phyloP scores from a whole-genome alignment of 2,797 vertebrate genomes.

The Hoplostethus mediterraneus region DNA sequence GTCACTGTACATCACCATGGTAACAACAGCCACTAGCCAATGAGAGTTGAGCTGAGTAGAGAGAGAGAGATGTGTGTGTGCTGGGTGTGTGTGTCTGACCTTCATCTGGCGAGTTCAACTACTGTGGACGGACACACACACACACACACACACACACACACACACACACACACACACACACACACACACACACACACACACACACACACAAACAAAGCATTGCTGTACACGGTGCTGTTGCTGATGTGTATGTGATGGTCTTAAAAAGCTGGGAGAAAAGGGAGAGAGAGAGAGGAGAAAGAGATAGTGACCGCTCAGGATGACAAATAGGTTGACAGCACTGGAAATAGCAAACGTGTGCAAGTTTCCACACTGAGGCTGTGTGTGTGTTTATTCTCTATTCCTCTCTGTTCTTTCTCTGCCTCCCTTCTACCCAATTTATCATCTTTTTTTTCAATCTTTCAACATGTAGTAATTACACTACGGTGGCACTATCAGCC shows the following conservation, averaged over 20 bases:
- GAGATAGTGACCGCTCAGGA: constrained; percentile 81
- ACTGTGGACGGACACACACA: background rate
- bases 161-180: background rate
- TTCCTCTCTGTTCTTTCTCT: background rate
- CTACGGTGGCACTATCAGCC: background rate
- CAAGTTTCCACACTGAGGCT: constrained; percentile 33
- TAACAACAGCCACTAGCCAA: constrained; percentile 23
- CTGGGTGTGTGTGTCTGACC: constrained; percentile 1
- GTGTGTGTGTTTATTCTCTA: constrained; percentile 1
- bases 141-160: background rate
- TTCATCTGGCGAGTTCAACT: constrained; percentile 11
- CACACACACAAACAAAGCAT: background rate
- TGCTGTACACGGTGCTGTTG: too few species aligned
- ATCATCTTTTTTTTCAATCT: background rate
- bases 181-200: background rate
- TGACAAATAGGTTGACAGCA: constrained; percentile 83
- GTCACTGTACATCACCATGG: constrained; percentile 32
- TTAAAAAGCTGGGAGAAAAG: background rate
- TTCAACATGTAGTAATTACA: background rate
- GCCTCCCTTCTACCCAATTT: background rate
- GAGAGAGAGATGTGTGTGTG: background rate
- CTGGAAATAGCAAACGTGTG: constrained; percentile 63
- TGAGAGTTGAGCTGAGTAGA: constrained; percentile 11
- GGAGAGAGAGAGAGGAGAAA: background rate
- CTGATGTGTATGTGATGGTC: too few species aligned